These are phyloP conservation scores for Takifugu bimaculatus DNA, from an alignment of 2,113 vertebrate species.

Conservation along the genomic window DNA sequence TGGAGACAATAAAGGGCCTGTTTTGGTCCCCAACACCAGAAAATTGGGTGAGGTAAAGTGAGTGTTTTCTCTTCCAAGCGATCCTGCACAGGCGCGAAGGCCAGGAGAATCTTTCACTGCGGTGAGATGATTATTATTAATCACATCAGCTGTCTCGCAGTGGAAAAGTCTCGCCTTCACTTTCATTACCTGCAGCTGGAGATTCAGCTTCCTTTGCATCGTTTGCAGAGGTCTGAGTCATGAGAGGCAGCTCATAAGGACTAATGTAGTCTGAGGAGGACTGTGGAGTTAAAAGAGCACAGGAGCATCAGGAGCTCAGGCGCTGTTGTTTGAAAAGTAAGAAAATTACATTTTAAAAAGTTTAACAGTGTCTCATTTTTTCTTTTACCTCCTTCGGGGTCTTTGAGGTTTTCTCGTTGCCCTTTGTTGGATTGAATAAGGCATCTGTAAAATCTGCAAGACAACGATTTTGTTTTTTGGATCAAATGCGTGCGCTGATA, in stretches of 20 bases:
- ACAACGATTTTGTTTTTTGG: slow-evolving; percentile 14
- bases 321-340: slow-evolving; percentile 8
- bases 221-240: slow-evolving; percentile 8
- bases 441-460: slow-evolving; percentile 77
- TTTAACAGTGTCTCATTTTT: slow-evolving; percentile 3
- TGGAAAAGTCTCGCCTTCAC: background rate
- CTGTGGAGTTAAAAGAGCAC: slow-evolving; percentile 44
- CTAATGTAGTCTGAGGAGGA: slow-evolving; percentile 63
- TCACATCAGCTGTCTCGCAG: background rate
- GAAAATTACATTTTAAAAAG: slow-evolving; percentile 9
- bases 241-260: slow-evolving; percentile 72
- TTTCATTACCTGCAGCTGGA: slow-evolving; percentile 56
- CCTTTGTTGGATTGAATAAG: slow-evolving; percentile 78
- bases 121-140: too few species aligned
- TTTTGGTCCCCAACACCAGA: too few species aligned
- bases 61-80: too few species aligned
- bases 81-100: too few species aligned
- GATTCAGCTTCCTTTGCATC: slow-evolving; percentile 28
- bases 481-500: background rate
- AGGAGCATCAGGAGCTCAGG: slow-evolving; percentile 21
- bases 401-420: slow-evolving; percentile 70
- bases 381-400: slow-evolving; percentile 62
- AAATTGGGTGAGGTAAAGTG: too few species aligned
- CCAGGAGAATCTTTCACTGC: too few species aligned
- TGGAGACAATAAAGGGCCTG: too few species aligned